phyloP scores from a whole-genome alignment of 2,113 vertebrate species.

The Neogale vison region DNA sequence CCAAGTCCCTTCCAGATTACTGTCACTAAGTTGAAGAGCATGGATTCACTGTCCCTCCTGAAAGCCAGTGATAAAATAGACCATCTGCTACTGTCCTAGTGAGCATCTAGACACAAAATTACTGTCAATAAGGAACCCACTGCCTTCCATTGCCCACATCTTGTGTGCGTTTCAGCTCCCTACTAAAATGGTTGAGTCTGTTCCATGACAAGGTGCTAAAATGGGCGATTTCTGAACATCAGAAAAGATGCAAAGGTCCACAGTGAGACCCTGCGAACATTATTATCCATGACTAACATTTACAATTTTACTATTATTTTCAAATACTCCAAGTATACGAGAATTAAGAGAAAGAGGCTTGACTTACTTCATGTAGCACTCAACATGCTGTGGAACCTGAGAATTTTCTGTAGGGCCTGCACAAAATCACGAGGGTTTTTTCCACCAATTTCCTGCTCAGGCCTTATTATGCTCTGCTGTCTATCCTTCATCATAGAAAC shows the following conservation, averaged over 20 bases:
- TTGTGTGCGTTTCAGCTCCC: background rate
- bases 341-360: background rate
- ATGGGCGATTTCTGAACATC: background rate
- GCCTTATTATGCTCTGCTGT: background rate
- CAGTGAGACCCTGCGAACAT: background rate
- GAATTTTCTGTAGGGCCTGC: background rate
- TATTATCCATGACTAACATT: background rate
- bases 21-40: background rate
- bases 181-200: background rate
- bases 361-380: background rate
- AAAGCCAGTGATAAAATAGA: background rate
- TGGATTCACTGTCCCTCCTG: background rate
- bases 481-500: background rate
- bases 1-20: background rate
- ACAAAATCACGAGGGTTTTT: background rate
- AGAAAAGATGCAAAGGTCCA: background rate
- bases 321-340: background rate
- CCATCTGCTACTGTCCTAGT: background rate
- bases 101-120: background rate
- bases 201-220: background rate
- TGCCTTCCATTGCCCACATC: background rate
- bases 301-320: background rate
- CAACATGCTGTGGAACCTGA: background rate
- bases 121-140: background rate
- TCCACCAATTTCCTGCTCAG: background rate